Percentiles rank a stretch among this genome's conserved stretches.
Evolutionary conservation across 2,113 vertebrate genomes (phyloP).

Genomic region (Empidonax traillii): DNA sequence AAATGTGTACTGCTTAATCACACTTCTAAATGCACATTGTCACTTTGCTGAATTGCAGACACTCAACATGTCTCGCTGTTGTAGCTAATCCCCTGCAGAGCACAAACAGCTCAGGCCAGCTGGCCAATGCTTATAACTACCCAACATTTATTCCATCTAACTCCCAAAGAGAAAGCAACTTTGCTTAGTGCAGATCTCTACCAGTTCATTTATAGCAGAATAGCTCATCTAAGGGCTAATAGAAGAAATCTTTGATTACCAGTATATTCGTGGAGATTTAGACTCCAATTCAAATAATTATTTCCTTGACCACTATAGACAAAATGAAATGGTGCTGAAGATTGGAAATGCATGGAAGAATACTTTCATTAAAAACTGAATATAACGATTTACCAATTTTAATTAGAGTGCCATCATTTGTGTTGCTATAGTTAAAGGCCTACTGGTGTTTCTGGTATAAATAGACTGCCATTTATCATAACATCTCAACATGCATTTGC

Average conservation of each 20-base stretch:
- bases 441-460: neutral
- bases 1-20: neutral
- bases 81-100: neutral
- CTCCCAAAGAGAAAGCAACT: conserved; percentile 3
- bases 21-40: neutral
- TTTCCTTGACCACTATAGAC: conserved; percentile 9
- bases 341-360: conserved; percentile 24
- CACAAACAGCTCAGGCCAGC: conserved; percentile 2
- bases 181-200: neutral
- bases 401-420: conserved; percentile 33
- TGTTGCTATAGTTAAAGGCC: neutral
- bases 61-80: neutral
- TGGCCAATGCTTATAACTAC: neutral
- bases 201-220: neutral
- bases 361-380: conserved; percentile 51
- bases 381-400: neutral
- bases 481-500: neutral
- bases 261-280: conserved; percentile 3
- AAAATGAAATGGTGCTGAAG: conserved; percentile 23
- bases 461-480: neutral
- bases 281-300: conserved; percentile 41
- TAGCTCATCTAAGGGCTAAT: conserved; percentile 33
- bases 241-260: conserved; percentile 34
- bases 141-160: conserved; percentile 1
- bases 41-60: neutral